These are phyloP conservation scores for Halcyon smyrnensis DNA, from an alignment of 2,797 vertebrate genomes.

Conservation along the genomic window DNA sequence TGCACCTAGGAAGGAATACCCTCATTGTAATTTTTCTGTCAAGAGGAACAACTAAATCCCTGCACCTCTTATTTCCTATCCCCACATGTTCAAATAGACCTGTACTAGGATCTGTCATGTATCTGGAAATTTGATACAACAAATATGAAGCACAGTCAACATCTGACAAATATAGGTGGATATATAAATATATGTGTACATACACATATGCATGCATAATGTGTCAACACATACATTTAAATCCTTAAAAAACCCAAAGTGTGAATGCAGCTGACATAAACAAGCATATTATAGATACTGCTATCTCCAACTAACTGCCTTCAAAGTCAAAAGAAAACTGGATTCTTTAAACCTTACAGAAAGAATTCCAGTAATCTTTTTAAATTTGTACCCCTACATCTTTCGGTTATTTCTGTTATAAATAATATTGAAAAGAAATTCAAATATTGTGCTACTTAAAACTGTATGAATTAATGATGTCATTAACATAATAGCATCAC, in stretches of 20 bases:
- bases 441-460: not conserved
- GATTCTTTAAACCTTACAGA: not conserved
- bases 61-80: not conserved
- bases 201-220: too few species aligned
- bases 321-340: not conserved
- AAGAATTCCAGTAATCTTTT: not conserved
- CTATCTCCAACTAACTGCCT: not conserved
- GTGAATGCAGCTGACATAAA: not conserved
- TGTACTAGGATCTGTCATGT: not conserved
- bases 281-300: not conserved
- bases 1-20: too few species aligned
- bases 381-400: fast-evolving
- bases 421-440: not conserved
- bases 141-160: not conserved
- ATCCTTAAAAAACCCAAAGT: not conserved
- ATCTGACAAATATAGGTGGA: not conserved
- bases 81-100: not conserved
- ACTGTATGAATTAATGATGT: not conserved
- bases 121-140: not conserved
- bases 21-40: not conserved
- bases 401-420: not conserved
- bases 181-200: too few species aligned
- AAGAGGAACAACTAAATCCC: not conserved
- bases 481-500: not conserved
- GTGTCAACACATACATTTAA: not conserved